phyloP scores from a whole-genome alignment of 1,140 invertebrate genomes.

The Aphis craccivora region DNA sequence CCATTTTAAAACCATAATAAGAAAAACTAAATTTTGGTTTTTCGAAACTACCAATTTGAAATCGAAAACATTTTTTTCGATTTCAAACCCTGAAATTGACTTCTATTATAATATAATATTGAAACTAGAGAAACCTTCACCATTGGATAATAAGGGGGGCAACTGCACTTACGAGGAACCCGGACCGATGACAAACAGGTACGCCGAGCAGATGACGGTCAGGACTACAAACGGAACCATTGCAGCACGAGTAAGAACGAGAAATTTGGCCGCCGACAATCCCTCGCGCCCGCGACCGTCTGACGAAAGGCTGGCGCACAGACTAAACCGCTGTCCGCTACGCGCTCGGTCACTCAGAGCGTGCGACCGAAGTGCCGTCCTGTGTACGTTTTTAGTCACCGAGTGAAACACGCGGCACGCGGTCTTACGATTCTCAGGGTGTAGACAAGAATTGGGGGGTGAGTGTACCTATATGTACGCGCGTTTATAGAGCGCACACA shows the following conservation, averaged over 20 bases:
- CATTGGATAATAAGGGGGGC: too few species aligned
- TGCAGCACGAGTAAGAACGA: background rate
- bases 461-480: too few species aligned
- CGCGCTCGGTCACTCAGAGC: background rate
- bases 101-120: too few species aligned
- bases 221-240: background rate
- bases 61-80: too few species aligned
- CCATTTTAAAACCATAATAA: too few species aligned
- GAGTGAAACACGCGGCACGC: background rate
- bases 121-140: too few species aligned
- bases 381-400: background rate
- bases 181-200: slow-evolving; percentile 2
- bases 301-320: slow-evolving; percentile 15
- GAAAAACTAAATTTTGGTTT: too few species aligned
- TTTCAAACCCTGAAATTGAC: too few species aligned
- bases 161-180: background rate
- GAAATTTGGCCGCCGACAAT: background rate
- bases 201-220: background rate
- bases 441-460: too few species aligned
- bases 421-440: background rate
- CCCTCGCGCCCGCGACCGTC: slow-evolving; percentile 26
- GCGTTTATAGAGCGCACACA: too few species aligned
- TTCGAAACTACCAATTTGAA: too few species aligned
- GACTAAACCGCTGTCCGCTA: background rate
- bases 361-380: slow-evolving; percentile 16